phyloP scores from a whole-genome alignment of 2,113 vertebrate genomes.

The Leptobrachium leishanense region DNA sequence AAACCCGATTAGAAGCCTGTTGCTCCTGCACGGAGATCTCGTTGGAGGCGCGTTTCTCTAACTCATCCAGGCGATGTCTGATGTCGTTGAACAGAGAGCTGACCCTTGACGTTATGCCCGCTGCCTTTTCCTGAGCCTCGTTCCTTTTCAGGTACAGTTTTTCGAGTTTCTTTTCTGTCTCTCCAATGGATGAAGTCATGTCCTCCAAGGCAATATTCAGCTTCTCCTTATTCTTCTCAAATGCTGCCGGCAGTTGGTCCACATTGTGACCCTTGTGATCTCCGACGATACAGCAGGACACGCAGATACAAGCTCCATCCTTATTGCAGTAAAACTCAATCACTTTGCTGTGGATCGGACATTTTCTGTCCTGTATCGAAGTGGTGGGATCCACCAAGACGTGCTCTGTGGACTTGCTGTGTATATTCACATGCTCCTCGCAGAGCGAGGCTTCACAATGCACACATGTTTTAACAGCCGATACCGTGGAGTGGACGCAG shows the following conservation, averaged over 20 bases:
- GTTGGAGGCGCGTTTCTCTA: neutral
- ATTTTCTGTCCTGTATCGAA: neutral
- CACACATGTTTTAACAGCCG: slow-evolving; percentile 10
- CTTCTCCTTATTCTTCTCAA: slow-evolving; percentile 7
- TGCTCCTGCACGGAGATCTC: slow-evolving; percentile 29
- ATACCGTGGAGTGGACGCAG: neutral
- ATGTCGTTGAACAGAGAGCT: neutral
- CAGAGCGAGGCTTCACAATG: slow-evolving; percentile 21
- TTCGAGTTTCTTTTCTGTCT: neutral
- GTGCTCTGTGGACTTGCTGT: slow-evolving; percentile 6
- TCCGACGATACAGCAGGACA: slow-evolving; percentile 9
- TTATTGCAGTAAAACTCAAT: slow-evolving; percentile 14
- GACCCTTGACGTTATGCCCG: neutral
- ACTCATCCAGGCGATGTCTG: slow-evolving; percentile 5
- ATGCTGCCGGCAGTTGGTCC: neutral
- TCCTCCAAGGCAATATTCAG: neutral
- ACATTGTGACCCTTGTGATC: slow-evolving; percentile 11
- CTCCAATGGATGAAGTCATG: neutral
- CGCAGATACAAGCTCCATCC: slow-evolving; percentile 4
- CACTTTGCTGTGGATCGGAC: slow-evolving; percentile 3
- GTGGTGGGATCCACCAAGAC: neutral
- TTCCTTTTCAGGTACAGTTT: neutral
- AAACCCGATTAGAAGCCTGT: neutral
- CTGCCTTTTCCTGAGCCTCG: neutral
- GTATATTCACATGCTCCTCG: neutral